A percentile compares a stretch with the other conserved stretches of the same genome.
Evolutionary conservation across 2,113 vertebrate species (phyloP).

Genomic region (Hemichromis elongatus): DNA sequence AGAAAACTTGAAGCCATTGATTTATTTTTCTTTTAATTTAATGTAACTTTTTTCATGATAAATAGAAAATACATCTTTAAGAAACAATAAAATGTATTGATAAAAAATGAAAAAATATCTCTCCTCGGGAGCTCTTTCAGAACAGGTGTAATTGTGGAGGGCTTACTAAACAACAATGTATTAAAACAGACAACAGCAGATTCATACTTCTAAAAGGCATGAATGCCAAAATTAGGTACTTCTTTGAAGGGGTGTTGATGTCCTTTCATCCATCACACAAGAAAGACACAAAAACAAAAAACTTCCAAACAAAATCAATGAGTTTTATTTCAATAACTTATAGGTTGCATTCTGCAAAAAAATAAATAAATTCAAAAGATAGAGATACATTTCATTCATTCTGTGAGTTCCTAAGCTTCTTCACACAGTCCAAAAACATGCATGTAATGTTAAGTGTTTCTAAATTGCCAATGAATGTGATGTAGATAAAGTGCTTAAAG

Average conservation of each 20-base stretch:
- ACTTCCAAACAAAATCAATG: not conserved
- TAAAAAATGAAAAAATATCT: not conserved
- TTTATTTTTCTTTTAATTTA: not conserved
- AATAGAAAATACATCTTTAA: not conserved
- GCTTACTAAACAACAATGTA: not conserved
- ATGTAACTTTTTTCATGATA: not conserved
- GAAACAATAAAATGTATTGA: not conserved
- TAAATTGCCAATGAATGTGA: not conserved
- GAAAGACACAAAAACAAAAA: not conserved
- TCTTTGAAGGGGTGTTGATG: not conserved
- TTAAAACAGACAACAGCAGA: not conserved
- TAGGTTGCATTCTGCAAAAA: not conserved
- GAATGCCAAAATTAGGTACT: not conserved
- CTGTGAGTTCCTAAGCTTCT: not conserved
- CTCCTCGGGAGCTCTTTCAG: not conserved
- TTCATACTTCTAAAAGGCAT: not conserved
- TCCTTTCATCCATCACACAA: not conserved
- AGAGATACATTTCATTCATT: too few relatives aligned
- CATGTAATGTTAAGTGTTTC: not conserved
- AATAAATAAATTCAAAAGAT: not conserved
- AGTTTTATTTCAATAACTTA: not conserved
- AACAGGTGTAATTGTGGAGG: not conserved
- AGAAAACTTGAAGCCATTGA: fast-evolving
- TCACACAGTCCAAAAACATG: not conserved
- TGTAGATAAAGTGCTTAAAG: not conserved